A percentile compares a stretch with the other conserved stretches of the same genome.
phyloP scores from a whole-genome alignment of 2,113 vertebrate species.

The Delphinus delphis region DNA sequence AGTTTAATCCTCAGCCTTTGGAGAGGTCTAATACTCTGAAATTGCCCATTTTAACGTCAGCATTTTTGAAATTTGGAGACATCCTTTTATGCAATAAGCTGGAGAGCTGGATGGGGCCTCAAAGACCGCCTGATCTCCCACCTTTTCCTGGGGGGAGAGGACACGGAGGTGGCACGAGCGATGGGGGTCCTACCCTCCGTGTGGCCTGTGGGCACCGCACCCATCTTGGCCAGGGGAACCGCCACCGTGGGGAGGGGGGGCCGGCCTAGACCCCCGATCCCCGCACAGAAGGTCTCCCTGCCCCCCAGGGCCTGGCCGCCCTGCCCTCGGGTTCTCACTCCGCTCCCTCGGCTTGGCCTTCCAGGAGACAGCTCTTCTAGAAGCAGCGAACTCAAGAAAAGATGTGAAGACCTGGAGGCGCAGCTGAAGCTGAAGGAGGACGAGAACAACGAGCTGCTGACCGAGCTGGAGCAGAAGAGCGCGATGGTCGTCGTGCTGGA shows the following conservation, averaged over 20 bases:
- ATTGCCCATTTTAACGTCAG: not conserved
- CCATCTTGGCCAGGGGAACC: not conserved
- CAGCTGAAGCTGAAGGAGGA: slow-evolving; percentile 93
- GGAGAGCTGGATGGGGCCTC: not conserved
- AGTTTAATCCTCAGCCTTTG: too few species aligned
- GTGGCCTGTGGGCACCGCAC: not conserved
- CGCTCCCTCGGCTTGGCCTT: rapidly evolving
- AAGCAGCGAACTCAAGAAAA: slow-evolving; percentile 89
- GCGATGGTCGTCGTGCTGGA: slow-evolving; percentile 95
- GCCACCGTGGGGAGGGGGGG: too few species aligned
- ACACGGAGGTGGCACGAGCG: not conserved
- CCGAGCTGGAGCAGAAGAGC: slow-evolving; percentile 95
- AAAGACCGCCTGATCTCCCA: not conserved
- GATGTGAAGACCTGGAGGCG: slow-evolving; percentile 94
- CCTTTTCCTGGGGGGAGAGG: too few species aligned
- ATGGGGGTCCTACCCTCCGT: not conserved
- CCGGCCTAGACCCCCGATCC: not conserved
- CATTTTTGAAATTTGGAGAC: not conserved
- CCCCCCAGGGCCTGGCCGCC: not conserved
- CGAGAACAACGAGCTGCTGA: slow-evolving; percentile 91
- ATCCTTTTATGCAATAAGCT: not conserved
- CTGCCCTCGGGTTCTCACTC: not conserved
- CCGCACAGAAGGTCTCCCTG: not conserved
- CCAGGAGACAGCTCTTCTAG: slow-evolving; percentile 83
- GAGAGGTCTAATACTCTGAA: not conserved